Evolutionary conservation across 2,113 vertebrate species (phyloP).

Genomic region (Chitala chitala): DNA sequence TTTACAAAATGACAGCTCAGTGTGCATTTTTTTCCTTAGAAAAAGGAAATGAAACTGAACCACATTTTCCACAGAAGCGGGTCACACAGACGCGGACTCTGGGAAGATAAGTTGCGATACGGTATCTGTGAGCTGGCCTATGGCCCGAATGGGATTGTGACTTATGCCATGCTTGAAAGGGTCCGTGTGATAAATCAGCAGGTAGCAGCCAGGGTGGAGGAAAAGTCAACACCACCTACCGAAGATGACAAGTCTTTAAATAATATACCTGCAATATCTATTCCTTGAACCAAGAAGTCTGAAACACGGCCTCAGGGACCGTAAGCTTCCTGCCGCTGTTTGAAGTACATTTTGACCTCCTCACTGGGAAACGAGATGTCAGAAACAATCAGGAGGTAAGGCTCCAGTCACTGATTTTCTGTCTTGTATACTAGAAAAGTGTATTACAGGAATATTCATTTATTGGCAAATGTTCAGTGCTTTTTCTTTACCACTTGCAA

Average conservation of each 20-base stretch:
- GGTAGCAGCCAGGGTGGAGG: background rate
- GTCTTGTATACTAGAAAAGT: slow-evolving; percentile 47
- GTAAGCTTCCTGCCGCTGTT: slow-evolving; percentile 43
- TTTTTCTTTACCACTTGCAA: background rate
- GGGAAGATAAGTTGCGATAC: no score
- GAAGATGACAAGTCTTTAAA: slow-evolving; percentile 60
- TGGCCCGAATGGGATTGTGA: background rate
- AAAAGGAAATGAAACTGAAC: no score
- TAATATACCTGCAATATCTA: slow-evolving; percentile 50
- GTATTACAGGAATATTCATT: slow-evolving; percentile 30
- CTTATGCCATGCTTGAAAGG: background rate
- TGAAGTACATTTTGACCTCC: slow-evolving; percentile 39
- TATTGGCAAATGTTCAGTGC: background rate
- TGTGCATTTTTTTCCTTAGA: no score
- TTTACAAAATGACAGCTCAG: no score
- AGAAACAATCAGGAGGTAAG: slow-evolving; percentile 52
- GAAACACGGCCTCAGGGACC: slow-evolving; percentile 48
- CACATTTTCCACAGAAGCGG: no score
- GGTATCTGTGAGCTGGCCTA: no score
- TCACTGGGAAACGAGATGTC: slow-evolving; percentile 36
- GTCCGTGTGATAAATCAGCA: slow-evolving; percentile 1
- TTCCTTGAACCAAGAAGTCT: slow-evolving; percentile 47
- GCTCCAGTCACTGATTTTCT: slow-evolving; percentile 53
- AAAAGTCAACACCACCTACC: background rate
- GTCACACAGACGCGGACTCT: no score